Percentiles rank a stretch among this genome's conserved stretches.
Evolutionary conservation across 2,888 invertebrate genomes (phyloP).

Genomic region (Lepidocyrtinus sp.): DNA sequence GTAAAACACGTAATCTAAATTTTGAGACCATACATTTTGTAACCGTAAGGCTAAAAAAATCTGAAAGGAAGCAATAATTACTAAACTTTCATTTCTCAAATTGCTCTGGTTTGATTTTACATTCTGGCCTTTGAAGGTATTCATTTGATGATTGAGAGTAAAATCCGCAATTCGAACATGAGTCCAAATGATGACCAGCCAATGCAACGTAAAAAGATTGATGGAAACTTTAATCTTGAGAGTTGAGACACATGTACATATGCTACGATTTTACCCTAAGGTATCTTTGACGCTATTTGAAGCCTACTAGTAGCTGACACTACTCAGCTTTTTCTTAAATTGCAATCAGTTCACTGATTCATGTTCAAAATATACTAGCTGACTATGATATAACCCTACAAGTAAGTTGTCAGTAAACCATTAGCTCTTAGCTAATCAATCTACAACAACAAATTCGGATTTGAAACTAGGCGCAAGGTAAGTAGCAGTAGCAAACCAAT

Average conservation of each 20-base stretch:
- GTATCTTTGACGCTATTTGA: too few relatives aligned
- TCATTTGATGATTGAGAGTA: neutral
- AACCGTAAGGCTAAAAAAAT: neutral
- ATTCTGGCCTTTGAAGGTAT: slow-evolving; percentile 11
- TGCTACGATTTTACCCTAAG: too few relatives aligned
- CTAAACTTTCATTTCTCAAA: slow-evolving; percentile 8
- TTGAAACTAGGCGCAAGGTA: neutral
- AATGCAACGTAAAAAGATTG: neutral
- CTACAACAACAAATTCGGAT: neutral
- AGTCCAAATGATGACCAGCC: too few relatives aligned
- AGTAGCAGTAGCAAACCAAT: neutral
- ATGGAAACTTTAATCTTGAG: neutral
- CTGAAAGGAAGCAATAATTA: slow-evolving; percentile 20
- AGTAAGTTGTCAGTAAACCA: too few relatives aligned
- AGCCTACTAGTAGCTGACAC: too few relatives aligned
- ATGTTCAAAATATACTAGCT: too few relatives aligned
- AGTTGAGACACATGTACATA: too few relatives aligned
- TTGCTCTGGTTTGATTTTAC: slow-evolving; percentile 21
- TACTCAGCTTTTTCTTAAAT: too few relatives aligned
- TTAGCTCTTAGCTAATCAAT: too few relatives aligned
- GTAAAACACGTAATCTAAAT: neutral
- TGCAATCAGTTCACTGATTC: too few relatives aligned
- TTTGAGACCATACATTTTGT: neutral
- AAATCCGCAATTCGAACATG: slow-evolving; percentile 5
- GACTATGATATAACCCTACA: too few relatives aligned